A percentile compares a stretch with the other conserved stretches of the same genome.
These are phyloP conservation scores for Saccopteryx bilineata DNA, from an alignment of 2,113 vertebrate species.

Conservation along the genomic window DNA sequence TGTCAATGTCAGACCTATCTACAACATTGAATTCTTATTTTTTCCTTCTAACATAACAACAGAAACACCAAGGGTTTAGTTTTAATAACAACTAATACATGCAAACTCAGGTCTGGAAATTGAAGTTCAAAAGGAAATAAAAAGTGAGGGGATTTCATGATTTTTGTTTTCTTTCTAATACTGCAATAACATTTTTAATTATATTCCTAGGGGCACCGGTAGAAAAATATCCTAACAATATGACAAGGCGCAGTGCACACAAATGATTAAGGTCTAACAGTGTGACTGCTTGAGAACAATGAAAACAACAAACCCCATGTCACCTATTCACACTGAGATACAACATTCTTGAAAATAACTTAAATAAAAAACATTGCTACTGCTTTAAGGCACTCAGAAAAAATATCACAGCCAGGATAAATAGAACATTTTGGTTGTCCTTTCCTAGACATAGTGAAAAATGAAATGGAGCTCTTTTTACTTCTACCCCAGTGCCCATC, in stretches of 20 bases:
- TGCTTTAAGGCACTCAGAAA: constrained; percentile 57
- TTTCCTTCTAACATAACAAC: neutral
- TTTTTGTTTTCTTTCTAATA: neutral
- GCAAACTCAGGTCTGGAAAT: neutral
- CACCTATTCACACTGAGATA: constrained; percentile 59
- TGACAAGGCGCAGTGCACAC: constrained; percentile 34
- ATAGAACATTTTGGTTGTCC: neutral
- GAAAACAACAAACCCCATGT: constrained; percentile 38
- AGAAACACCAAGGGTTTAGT: constrained; percentile 54
- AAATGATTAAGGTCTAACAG: constrained; percentile 70
- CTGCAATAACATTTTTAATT: constrained; percentile 76
- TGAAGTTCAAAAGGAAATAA: constrained; percentile 51
- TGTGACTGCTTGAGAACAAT: constrained; percentile 29
- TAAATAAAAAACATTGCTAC: neutral
- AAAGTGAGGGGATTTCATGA: neutral
- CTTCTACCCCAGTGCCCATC: neutral
- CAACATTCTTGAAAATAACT: constrained; percentile 54
- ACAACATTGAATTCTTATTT: constrained; percentile 13
- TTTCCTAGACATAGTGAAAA: constrained; percentile 50
- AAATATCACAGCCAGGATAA: constrained; percentile 48
- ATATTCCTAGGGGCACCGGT: constrained; percentile 62
- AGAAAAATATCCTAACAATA: neutral
- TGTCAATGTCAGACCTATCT: neutral
- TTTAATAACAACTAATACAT: neutral
- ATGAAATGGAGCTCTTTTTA: neutral